Conservation (phyloP, 2,113 vertebrate genomes). For the Hirundichthys speculiger region DNA sequence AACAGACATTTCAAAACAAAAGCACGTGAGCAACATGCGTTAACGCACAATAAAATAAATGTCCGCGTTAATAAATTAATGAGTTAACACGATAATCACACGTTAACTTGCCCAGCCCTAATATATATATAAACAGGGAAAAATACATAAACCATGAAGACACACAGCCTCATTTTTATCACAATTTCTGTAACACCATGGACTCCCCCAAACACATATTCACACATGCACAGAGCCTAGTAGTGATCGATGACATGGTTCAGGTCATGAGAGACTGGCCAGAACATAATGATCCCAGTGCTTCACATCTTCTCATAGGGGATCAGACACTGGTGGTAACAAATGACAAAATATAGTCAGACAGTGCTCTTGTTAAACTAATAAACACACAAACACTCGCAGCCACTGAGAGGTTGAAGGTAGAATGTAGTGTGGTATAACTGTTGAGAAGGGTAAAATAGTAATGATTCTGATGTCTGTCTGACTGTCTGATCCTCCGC, state of each 20-base stretch:
- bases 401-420: constrained; percentile 30
- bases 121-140: no score
- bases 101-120: no score
- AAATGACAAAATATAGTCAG: constrained; percentile 43
- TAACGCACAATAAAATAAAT: no score
- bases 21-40: no score
- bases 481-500: constrained; percentile 55
- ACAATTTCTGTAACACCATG: no score
- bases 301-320: no score
- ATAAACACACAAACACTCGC: constrained; percentile 46
- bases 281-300: no score
- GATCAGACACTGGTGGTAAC: constrained; percentile 44
- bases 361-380: constrained; percentile 27
- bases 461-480: constrained; percentile 49
- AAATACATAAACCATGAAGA: no score
- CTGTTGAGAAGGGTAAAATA: constrained; percentile 35
- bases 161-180: no score
- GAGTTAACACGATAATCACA: no score
- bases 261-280: constrained; percentile 46
- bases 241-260: constrained; percentile 61
- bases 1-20: no score
- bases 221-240: neutral
- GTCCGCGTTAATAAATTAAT: no score
- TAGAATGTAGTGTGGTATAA: constrained; percentile 32
- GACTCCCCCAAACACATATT: neutral